Base-by-base conservation (phyloP, 2,888 invertebrate species). In the Eupithecia abbreviata region DNA sequence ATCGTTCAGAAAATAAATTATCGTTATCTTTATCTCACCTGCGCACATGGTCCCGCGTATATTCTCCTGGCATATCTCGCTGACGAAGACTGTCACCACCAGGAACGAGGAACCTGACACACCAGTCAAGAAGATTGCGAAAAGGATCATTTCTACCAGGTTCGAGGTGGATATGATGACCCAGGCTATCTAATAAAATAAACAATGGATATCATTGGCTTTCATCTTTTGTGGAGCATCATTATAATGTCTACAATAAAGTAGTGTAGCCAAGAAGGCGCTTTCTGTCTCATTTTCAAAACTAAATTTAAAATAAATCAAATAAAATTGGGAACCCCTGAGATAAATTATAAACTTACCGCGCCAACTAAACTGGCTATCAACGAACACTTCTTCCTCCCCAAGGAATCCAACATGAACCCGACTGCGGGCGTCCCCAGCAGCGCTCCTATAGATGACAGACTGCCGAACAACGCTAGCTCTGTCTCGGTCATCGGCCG, bases 51-150 rank as follows among this genome's bases (percentile, higher is more conserved):
- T 84, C 0, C 93, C 94, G 43, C 93, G 82, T 41, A 93, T 88
- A 3, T 90, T 90, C 70, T 93, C 90, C 72, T 92, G 88, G 74
- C 90, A 90, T 49, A 92, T 87, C 80, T 94, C 94, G 47, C 90
- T 86, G 66, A 92, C 82, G 80, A 84, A 93, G 4, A 93, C 87
- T 0, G 90, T 89, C 0, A 87, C 85, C 2, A 90, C 84, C 0
- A 92, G 79, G 71, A 90, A 86, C 0, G 85, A 80, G 0, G 88
- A 83, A 0, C 88, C 88, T 0, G 90, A 87, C 0, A 92, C 58
- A 0, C 94, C 94, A 0, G 89, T 86, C 13, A 93, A 77, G n/a
- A 92, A 89, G 13, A 90, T 78, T 0, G 93, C 87, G 0, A 83
- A 62, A 0, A 93, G 82, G 0, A 92, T 78, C 0, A 90, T 83